Evolutionary conservation across 37 sponge, comb jelly and placozoan genomes (phyloP).

Genomic region (Oopsacas minuta): DNA sequence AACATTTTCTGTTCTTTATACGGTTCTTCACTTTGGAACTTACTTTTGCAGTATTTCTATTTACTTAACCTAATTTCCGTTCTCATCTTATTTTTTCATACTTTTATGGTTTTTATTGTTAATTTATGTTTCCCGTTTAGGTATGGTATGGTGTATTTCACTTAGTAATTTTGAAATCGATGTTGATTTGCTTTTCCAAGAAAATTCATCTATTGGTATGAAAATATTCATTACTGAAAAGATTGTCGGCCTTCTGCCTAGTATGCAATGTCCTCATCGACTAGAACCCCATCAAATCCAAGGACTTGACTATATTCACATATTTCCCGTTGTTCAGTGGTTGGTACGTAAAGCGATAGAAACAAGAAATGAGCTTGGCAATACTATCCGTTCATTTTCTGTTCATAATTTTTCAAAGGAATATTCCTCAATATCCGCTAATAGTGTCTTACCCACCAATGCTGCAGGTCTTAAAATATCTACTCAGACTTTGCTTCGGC

Average conservation of each 20-base stretch:
- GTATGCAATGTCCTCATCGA: conserved; percentile 94
- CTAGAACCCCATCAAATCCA: conserved; percentile 99
- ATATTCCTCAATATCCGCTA: neutral
- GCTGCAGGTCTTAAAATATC: no score
- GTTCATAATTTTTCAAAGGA: conserved; percentile 50
- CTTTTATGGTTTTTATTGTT: no score
- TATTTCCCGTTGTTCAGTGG: conserved; percentile 98
- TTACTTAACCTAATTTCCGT: no score
- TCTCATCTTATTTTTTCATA: no score
- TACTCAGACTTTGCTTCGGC: no score
- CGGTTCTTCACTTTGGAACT: no score
- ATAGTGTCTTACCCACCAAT: neutral
- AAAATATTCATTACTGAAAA: conserved; percentile 98
- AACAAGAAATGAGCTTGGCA: conserved; percentile 84
- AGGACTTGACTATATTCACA: conserved; percentile 92
- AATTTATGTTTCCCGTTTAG: no score
- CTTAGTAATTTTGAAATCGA: conserved; percentile 86
- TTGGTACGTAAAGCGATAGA: conserved; percentile 89
- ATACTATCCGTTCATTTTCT: conserved; percentile 70
- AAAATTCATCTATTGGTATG: conserved; percentile 98
- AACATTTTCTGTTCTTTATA: no score
- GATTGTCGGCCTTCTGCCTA: conserved; percentile 87
- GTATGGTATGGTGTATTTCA: conserved; percentile 96
- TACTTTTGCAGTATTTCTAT: no score
- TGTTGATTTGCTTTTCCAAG: conserved; percentile 90